Evolutionary conservation across 1,140 invertebrate species (phyloP).

Genomic region (Pachyrhynchus sulphureomaculatus): DNA sequence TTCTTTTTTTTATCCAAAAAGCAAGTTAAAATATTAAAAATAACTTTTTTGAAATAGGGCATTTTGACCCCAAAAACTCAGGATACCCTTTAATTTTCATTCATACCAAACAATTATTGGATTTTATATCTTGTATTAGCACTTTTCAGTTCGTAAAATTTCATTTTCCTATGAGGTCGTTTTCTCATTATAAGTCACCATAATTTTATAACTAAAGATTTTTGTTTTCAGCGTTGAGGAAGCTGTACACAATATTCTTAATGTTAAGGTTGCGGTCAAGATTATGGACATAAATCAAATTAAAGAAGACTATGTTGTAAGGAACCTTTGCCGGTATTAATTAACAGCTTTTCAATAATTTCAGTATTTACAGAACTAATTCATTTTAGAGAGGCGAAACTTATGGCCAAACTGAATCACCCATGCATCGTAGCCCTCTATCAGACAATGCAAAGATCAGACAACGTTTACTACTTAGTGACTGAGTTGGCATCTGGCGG

Average conservation of each 20-base stretch:
- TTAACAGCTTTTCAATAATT: not conserved
- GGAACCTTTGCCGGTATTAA: slow-evolving; percentile 59
- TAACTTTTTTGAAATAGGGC: no score
- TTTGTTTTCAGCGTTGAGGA: slow-evolving; percentile 26
- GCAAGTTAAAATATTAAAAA: no score
- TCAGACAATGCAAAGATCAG: slow-evolving; percentile 66
- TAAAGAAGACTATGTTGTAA: slow-evolving; percentile 67
- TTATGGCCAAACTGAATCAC: slow-evolving; percentile 66
- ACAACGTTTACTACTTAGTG: slow-evolving; percentile 59
- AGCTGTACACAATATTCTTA: slow-evolving; percentile 25
- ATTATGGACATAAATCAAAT: slow-evolving; percentile 67
- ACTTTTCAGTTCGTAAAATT: no score
- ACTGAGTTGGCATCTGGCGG: slow-evolving; percentile 68
- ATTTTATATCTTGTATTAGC: no score
- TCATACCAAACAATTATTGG: no score
- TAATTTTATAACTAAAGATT: not conserved
- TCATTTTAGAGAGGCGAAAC: slow-evolving; percentile 61
- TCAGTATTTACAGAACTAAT: not conserved
- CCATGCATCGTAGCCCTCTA: slow-evolving; percentile 68
- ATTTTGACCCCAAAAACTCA: no score
- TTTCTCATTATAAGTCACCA: no score
- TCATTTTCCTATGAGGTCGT: no score
- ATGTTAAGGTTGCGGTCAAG: slow-evolving; percentile 68
- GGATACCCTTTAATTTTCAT: no score
- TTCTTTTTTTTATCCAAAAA: no score